phyloP scores from a whole-genome alignment of 2,888 invertebrate species.

The Apotomis turbidana region DNA sequence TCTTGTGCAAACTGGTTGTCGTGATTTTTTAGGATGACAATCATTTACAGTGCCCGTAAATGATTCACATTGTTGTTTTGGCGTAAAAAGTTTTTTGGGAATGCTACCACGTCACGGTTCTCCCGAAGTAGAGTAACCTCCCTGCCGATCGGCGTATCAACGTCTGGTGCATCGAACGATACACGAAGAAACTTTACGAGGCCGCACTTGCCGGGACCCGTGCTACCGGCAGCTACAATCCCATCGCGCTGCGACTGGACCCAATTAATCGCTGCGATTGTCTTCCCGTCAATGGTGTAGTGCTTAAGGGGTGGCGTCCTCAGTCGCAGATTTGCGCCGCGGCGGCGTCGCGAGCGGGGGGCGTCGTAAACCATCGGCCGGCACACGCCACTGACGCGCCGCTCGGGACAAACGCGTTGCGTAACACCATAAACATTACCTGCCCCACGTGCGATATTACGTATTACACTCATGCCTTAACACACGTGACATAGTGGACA shows the following conservation, averaged over 20 bases:
- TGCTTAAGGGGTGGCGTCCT: slow-evolving; percentile 76
- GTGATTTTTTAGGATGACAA: neutral
- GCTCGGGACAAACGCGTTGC: slow-evolving; percentile 83
- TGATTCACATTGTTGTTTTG: neutral
- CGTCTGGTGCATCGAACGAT: slow-evolving; percentile 84
- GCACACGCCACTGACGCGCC: slow-evolving; percentile 83
- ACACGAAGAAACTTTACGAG: slow-evolving; percentile 84
- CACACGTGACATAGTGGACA: slow-evolving; percentile 68
- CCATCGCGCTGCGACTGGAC: slow-evolving; percentile 48
- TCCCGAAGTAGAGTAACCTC: slow-evolving; percentile 70
- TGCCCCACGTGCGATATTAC: slow-evolving; percentile 80
- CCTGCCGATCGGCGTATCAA: slow-evolving; percentile 69
- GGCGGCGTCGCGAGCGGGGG: slow-evolving; percentile 76
- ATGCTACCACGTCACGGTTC: neutral
- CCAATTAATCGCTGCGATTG: slow-evolving; percentile 80
- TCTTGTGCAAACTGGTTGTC: neutral
- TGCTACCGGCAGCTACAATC: slow-evolving; percentile 72
- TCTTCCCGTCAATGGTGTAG: slow-evolving; percentile 75
- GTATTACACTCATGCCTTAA: slow-evolving; percentile 80
- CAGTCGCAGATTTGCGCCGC: slow-evolving; percentile 83
- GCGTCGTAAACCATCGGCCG: slow-evolving; percentile 83
- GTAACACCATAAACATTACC: slow-evolving; percentile 82
- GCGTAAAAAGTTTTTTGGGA: neutral
- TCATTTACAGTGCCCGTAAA: neutral
- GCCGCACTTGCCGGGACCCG: slow-evolving; percentile 79